Evolutionary conservation across 2,797 vertebrate genomes (phyloP), one percentile per base, ranked within the genome.

Genomic region (Alauda arvensis): DNA sequence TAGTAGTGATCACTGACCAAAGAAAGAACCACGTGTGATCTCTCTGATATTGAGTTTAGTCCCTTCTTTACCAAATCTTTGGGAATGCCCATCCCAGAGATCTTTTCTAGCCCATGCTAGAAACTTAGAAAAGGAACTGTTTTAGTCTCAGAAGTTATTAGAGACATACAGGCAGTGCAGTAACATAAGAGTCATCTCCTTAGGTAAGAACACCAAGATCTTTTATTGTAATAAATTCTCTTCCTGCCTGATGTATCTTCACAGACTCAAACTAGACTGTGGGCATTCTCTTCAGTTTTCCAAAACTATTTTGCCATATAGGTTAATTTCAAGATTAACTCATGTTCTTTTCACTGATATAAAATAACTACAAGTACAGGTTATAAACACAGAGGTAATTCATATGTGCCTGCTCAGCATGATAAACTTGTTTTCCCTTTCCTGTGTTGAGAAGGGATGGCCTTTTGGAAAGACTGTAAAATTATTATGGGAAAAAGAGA

Each of bases 391-490:
- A 37, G 67, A 68, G 34, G 39, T 53, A 81, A 62, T 46, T 83
- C 52, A 5, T 34, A 59, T 28, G 15, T 78, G 28, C 52, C 83
- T 90, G 43, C 39, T 90, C 34, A 78, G 25, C 20, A 65, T 40
- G 51, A 83, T 68, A 65, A 81, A 85, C 49, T 81, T 81, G 33
- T 59, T 85, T 85, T 87, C 48, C 80, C 55, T 93, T 90, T 65
- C 78, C 48, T 70, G 37, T 87, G 55, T 83, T 90, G 82, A 87
- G 66, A 42, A 42, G 25, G 40, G 57, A 53, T 82, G 87, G 61
- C 77, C 85, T 93, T 87, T 81, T 53, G 49, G 43, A 88, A 81
- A 62, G 55, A 55, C 29, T 52, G 10, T 60, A 65, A 83, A 74
- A 62, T 79, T 69, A 61, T 69, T 65, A 61, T 19, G 26, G 80